Evolutionary conservation across 2,797 vertebrate species (phyloP), one percentile per base, ranked within the genome.

Genomic region (Enteromius argenteus): DNA sequence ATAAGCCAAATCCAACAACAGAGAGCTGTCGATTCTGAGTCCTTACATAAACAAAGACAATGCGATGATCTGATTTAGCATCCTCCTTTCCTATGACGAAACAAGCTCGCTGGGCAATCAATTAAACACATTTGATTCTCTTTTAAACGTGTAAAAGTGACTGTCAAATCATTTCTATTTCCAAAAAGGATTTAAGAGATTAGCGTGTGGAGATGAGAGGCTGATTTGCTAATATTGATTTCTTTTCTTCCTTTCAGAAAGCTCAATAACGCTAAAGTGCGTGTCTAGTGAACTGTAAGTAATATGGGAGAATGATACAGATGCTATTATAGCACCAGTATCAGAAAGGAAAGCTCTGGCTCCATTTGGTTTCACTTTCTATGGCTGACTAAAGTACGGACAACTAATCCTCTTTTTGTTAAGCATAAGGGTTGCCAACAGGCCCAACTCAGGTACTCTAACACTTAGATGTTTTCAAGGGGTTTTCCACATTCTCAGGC

Each of bases 401-500:
- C 13, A 64, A 39, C 32, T 89, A 89, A 87, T 89, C 86, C 86
- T 27, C 77, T 72, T 76, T 85, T 81, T 84, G 84, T 89, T 58
- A 58, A 49, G 10, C 35, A 17, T 68, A 76, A 81, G 72, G 13
- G 23, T 73, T 86, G 58, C 44, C 74, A 84, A 84, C 71, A 21
- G 51, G 80, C 42, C 56, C 15, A 30, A 75, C 81, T 84, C 87
- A 85, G 87, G 82, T 79, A 77, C 88, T 86, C 78, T 60, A 32
- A 67, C 19, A 39, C 69, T 79, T 46, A 83, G 81, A 89, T 75
- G 79, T 86, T 82, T 84, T 80, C 75, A 49, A 76, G 37, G 83
- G 60, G 27, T 68, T 80, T 81, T 71, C 30, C 56, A 46, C 81
- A 73, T 58, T 23, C n/a, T 60, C 15, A 30, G n/a, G 19, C 49